Conservation (phyloP, 2,888 invertebrate species). For the Pogonocherus hispidulus region DNA sequence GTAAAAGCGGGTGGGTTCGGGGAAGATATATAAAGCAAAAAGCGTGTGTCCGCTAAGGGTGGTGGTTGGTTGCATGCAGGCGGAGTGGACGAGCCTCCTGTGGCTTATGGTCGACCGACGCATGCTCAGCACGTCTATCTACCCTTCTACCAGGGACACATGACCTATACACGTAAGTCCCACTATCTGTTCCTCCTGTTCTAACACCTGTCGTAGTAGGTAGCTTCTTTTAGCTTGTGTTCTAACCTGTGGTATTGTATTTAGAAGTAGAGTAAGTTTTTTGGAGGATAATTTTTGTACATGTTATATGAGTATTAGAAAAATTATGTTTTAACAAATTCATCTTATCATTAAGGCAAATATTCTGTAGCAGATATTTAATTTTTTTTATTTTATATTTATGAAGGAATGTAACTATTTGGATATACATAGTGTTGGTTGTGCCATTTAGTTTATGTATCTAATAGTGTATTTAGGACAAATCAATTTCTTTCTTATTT, state of each 20-base stretch:
- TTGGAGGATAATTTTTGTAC: too few relatives aligned
- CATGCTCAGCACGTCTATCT: conserved; percentile 86
- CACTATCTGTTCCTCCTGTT: conserved; percentile 22
- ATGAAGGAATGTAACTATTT: too few relatives aligned
- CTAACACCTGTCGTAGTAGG: conserved; percentile 26
- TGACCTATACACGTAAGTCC: conserved; percentile 84
- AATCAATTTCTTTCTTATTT: too few relatives aligned
- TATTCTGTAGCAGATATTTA: too few relatives aligned
- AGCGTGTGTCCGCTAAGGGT: conserved; percentile 57
- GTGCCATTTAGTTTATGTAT: too few relatives aligned
- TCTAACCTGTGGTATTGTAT: conserved; percentile 20
- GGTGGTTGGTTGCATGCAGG: conserved; percentile 66
- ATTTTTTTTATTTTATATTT: too few relatives aligned
- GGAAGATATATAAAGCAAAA: conserved; percentile 35
- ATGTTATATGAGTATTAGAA: too few relatives aligned
- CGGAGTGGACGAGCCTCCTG: conserved; percentile 68
- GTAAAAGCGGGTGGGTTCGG: conserved; percentile 18
- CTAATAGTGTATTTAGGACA: too few relatives aligned
- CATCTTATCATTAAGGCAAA: too few relatives aligned
- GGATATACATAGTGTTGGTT: too few relatives aligned
- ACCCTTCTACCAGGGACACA: conserved; percentile 87
- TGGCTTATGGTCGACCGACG: conserved; percentile 77
- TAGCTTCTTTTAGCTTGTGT: conserved; percentile 42
- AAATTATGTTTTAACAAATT: too few relatives aligned
- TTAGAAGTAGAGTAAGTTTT: conserved; percentile 13